phyloP scores from a whole-genome alignment of 2,797 vertebrate species.

The Urophycis tenuis region DNA sequence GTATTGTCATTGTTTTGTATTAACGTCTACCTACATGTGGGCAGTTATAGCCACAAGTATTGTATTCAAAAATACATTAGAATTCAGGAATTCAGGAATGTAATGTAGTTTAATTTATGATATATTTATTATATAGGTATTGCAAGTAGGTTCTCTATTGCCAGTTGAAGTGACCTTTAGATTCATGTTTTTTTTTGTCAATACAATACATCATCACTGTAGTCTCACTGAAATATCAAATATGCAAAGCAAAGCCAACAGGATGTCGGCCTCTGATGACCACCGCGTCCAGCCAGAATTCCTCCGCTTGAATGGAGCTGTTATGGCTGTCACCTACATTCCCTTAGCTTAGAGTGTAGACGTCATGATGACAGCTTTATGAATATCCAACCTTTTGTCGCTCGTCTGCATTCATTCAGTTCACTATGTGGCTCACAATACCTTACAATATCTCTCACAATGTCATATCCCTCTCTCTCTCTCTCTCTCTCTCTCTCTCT shows the following conservation, averaged over 20 bases:
- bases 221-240: neutral
- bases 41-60: neutral
- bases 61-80: neutral
- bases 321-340: neutral
- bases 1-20: neutral
- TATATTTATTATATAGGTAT: too few relatives aligned
- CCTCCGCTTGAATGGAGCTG: neutral
- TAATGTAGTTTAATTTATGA: conserved; percentile 18
- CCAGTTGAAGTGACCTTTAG: conserved; percentile 7
- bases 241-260: neutral
- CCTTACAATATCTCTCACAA: neutral
- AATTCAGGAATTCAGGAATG: neutral
- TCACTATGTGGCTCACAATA: neutral
- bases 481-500: neutral
- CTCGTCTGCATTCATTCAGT: neutral
- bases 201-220: neutral
- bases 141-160: neutral
- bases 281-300: neutral
- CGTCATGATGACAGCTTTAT: neutral
- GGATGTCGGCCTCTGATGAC: neutral
- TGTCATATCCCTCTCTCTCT: neutral
- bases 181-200: neutral
- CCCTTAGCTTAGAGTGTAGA: neutral
- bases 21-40: neutral
- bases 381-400: neutral